Evolutionary conservation across 2,113 vertebrate species (phyloP), one percentile per base, ranked within the genome.

Genomic region (Cephalopholis sonnerati): DNA sequence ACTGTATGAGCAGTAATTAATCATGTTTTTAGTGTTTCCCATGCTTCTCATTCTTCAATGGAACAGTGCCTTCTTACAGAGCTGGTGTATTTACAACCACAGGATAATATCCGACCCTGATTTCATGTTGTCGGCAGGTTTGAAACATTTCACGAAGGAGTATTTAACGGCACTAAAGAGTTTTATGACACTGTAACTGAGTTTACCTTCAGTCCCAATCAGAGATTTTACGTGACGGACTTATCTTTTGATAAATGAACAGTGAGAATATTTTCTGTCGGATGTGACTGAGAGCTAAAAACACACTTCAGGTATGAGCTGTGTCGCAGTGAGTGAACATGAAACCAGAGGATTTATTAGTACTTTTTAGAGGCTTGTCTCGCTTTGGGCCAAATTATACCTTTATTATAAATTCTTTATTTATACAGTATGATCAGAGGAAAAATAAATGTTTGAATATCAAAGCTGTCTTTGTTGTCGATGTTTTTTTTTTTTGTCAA

Each of bases 11-110:
- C 51, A 55, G 84, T 7, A 4, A 68, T 59, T 15, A 24, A 53
- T 67, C 17, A 44, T 59, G 57, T 51, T 24, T 73, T 69, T 9
- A 25, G 22, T 76, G 32, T 58, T 41, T 66, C 24, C 16, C 73
- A 59, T n/a, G 67, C 44, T 74, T 62, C 15, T 64, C 63, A 84
- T 41, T 54, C 65, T 50, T 77, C 39, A 63, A 51, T 68, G 58
- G 67, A 86, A 77, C 72, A 87, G 92, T 91, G 92, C 92, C 92
- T 93, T 93, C 82, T 73, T 53, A 69, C 55, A 66, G 29, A 61
- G 36, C 50, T 32, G 39, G 11, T 63, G 48, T 70, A 17, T 86
- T 76, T 46, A 54, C 32, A 54, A 10, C 20, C 24, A 41, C 16
- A 1, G 17, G 24, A 44, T 7, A 0, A 70, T 22, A 46, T 58